Conservation (phyloP, 2,888 invertebrate genomes). For the Caenorhabditis doughertyi region DNA sequence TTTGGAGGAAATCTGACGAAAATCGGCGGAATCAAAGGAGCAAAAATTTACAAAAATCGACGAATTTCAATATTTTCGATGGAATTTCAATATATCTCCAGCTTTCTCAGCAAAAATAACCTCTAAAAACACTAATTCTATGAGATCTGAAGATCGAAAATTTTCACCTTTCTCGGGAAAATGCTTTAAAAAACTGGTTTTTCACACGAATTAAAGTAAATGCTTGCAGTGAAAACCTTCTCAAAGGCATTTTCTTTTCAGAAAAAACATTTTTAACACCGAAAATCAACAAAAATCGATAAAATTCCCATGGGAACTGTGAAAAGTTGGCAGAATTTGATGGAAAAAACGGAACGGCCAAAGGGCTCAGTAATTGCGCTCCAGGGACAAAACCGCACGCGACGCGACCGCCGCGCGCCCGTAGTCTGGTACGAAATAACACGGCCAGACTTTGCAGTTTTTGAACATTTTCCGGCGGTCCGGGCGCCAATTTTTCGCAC, state of each 20-base stretch:
- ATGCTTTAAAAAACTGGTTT: too few species aligned
- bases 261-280: neutral
- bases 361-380: constrained; percentile 24
- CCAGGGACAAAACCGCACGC: constrained; percentile 35
- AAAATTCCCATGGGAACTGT: neutral
- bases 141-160: too few species aligned
- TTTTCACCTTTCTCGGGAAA: too few species aligned
- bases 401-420: constrained; percentile 53
- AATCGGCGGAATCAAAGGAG: too few species aligned
- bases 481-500: neutral
- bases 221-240: neutral
- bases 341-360: constrained; percentile 26
- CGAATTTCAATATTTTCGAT: too few species aligned
- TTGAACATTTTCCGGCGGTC: neutral
- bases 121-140: too few species aligned
- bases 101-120: too few species aligned
- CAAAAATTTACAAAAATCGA: too few species aligned
- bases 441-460: constrained; percentile 41
- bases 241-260: neutral
- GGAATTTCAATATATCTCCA: too few species aligned
- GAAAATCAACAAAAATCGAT: neutral
- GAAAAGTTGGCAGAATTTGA: constrained; percentile 3
- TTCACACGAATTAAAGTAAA: too few species aligned
- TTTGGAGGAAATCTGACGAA: too few species aligned
- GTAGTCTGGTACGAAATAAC: constrained; percentile 46